phyloP scores from a whole-genome alignment of 2,888 invertebrate genomes.

The Cybosia mesomella region DNA sequence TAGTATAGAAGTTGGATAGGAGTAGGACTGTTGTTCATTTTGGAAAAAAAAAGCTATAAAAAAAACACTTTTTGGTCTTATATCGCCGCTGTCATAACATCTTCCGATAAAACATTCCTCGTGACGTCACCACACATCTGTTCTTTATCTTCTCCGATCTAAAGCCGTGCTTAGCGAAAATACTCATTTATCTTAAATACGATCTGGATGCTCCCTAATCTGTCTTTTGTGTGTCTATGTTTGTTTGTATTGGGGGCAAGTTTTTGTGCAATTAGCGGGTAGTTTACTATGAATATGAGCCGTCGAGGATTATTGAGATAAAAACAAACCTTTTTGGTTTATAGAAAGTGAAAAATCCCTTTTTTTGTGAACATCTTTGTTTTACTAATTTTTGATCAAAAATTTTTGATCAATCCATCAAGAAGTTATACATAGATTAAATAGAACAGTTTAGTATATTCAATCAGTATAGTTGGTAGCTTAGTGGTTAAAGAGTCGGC shows the following conservation, averaged over 20 bases:
- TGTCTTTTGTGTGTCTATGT: slow-evolving; percentile 77
- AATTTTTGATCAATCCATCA: not conserved
- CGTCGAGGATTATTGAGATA: slow-evolving; percentile 47
- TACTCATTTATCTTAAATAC: slow-evolving; percentile 85
- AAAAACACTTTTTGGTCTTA: not conserved
- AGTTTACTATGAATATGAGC: slow-evolving; percentile 74
- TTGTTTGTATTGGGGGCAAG: slow-evolving; percentile 75
- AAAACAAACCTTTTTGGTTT: slow-evolving; percentile 11
- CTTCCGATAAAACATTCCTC: slow-evolving; percentile 39
- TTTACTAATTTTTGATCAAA: not conserved
- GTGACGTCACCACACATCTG: slow-evolving; percentile 79
- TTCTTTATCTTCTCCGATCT: slow-evolving; percentile 78
- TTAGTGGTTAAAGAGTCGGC: too few species aligned
- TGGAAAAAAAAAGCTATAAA: not conserved
- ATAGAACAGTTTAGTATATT: not conserved
- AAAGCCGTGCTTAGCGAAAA: slow-evolving; percentile 84
- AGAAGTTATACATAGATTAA: too few species aligned
- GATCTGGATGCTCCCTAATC: slow-evolving; percentile 84
- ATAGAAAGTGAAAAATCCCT: not conserved
- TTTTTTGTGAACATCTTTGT: not conserved
- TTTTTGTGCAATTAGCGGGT: slow-evolving; percentile 83
- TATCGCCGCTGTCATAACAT: slow-evolving; percentile 19
- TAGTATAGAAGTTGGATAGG: too few species aligned
- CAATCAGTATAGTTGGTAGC: too few species aligned
- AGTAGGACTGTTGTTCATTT: not conserved